Evolutionary conservation across 2,888 invertebrate species (phyloP).

Genomic region (Diabrotica balteata): DNA sequence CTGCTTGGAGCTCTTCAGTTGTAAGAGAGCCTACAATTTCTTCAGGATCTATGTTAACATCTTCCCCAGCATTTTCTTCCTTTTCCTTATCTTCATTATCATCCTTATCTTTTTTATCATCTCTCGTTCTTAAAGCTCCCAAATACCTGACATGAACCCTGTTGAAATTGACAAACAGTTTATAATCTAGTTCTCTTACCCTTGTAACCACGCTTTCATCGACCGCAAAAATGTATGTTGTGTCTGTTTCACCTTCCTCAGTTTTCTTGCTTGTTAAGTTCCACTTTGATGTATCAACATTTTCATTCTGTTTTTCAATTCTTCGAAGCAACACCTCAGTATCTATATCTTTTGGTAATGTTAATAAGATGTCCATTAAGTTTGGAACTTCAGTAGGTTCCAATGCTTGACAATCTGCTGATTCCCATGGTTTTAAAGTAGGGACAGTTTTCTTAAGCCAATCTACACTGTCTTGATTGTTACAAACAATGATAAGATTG

Average conservation of each 20-base stretch:
- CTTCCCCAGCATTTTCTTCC: neutral
- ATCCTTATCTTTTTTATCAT: constrained; percentile 8
- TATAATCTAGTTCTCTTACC: constrained; percentile 22
- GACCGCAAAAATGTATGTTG: constrained; percentile 21
- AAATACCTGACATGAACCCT: constrained; percentile 23
- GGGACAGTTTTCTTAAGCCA: constrained; percentile 24
- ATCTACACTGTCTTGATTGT: constrained; percentile 30
- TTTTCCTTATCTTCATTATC: constrained; percentile 3
- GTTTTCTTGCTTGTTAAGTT: constrained; percentile 26
- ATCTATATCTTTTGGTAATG: constrained; percentile 15
- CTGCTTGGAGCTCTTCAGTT: constrained; percentile 11
- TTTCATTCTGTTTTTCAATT: constrained; percentile 28
- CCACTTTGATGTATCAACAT: constrained; percentile 22
- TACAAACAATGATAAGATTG: constrained; percentile 24
- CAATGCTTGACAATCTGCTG: constrained; percentile 18
- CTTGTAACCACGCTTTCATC: constrained; percentile 25
- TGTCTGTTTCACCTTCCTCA: constrained; percentile 18
- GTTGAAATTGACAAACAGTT: constrained; percentile 27
- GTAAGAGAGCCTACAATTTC: constrained; percentile 5
- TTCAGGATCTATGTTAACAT: constrained; percentile 9
- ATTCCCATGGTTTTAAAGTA: constrained; percentile 27
- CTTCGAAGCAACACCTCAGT: constrained; percentile 15
- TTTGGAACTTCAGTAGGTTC: constrained; percentile 23
- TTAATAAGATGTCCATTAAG: constrained; percentile 20
- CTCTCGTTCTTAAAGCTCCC: constrained; percentile 13